Base-by-base conservation (phyloP, 2,797 vertebrate genomes). In the Silurus lanzhouensis region DNA sequence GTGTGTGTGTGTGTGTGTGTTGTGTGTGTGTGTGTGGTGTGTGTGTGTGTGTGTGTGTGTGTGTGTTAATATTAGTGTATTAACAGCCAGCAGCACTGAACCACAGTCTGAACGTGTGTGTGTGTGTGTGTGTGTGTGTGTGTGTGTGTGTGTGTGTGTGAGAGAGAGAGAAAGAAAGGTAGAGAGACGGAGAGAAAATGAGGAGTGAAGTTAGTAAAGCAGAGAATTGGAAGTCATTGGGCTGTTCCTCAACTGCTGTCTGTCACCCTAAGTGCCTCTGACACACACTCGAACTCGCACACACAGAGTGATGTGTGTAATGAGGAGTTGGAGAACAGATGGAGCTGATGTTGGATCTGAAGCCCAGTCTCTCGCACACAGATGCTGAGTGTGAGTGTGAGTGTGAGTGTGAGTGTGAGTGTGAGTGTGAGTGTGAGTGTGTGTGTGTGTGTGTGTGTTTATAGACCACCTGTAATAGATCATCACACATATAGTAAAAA, bases 221-320 rank as follows among this genome's bases (percentile, higher is more conserved):
- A 88, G 25, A 63, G 60, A 52, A 55, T 27, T 71, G 81, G 87
- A 90, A 89, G 84, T 88, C 89, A 90, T 85, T 85, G 64, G 44
- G 79, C 58, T 82, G 57, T 76, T 64, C 27, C 66, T 74, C 46
- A 82, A 57, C 31, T 64, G 15, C 66, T 60, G 27, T 76, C 48
- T 60, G 46, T 22, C 58, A 55, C 76, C 9, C 55, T 70, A 84
- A 82, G 81, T 87, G 81, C 57, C 76, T 85, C 66, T 71, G 25
- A n/a, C 71, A 68, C 38, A 58, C 61, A 15, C 61, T 83, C 76
- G 68, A 22, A 44, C 82, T 68, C 64, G 77, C 78, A 70, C 58
- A 71, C 15, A 7, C 38, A 84, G 17, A n/a, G 48, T 6, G 6
- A 25, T 74, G 71, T 74, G 70, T 48, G 63, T 72, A 71, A 38